These are phyloP conservation scores for Peromyscus californicus DNA, from an alignment of 2,113 vertebrate species.

Conservation along the genomic window DNA sequence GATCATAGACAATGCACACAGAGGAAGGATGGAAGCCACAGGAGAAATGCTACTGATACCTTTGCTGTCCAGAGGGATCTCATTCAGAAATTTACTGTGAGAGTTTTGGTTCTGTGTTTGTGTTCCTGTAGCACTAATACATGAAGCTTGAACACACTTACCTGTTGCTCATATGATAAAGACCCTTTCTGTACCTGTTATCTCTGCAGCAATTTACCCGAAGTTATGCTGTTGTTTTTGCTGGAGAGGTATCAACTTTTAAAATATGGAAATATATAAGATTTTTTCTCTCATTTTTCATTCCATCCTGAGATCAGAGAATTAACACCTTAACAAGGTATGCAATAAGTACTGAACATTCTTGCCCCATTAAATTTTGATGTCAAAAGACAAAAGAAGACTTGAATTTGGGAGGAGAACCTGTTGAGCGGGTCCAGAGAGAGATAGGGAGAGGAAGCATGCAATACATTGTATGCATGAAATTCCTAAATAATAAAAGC, in stretches of 20 bases:
- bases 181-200: background rate
- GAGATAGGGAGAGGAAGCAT: too few species aligned
- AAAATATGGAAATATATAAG: background rate
- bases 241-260: background rate
- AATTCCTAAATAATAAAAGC: background rate
- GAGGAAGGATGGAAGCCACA: background rate
- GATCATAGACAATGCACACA: background rate
- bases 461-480: too few species aligned
- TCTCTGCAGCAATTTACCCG: background rate
- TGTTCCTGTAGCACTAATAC: background rate
- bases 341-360: accelerated
- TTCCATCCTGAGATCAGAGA: background rate
- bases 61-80: background rate
- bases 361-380: background rate
- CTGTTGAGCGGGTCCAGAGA: background rate
- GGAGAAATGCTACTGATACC: background rate
- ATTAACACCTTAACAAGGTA: too few species aligned
- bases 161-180: background rate
- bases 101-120: background rate
- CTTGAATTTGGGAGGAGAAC: background rate
- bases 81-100: background rate
- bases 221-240: background rate
- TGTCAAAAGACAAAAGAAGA: background rate
- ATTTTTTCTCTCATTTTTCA: background rate
- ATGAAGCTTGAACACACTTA: background rate